Conservation (phyloP, 2,797 vertebrate genomes). For the Coregonus suidteri region DNA sequence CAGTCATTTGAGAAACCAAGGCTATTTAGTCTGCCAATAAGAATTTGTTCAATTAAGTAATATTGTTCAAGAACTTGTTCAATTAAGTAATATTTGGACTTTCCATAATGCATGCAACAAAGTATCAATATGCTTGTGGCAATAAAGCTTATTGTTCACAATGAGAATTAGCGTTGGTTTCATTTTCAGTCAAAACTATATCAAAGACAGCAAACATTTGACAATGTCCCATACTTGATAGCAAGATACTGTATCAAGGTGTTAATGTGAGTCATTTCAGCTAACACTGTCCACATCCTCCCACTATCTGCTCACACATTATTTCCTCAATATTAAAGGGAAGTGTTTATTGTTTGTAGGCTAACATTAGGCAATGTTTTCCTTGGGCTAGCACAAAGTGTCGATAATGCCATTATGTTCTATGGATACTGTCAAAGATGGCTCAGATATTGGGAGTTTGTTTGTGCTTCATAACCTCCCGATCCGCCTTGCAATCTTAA, state of each 20-base stretch:
- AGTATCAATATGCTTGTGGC: no score
- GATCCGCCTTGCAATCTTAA: slow-evolving; percentile 60
- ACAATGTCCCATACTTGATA: neutral
- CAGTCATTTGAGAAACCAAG: no score
- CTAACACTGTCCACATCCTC: neutral
- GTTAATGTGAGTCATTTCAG: neutral
- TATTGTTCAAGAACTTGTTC: no score
- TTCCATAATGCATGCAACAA: no score
- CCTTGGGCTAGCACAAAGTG: slow-evolving; percentile 27
- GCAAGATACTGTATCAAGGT: neutral
- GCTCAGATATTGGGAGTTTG: slow-evolving; percentile 47
- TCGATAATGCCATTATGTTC: slow-evolving; percentile 48
- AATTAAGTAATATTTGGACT: no score
- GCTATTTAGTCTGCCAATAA: no score
- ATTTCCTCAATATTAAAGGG: neutral
- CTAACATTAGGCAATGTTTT: slow-evolving; percentile 19
- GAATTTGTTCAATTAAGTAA: no score
- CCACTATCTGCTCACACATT: neutral
- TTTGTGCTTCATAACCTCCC: slow-evolving; percentile 55
- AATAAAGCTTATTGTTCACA: no score
- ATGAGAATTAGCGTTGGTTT: neutral
- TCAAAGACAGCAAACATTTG: neutral
- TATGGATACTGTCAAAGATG: slow-evolving; percentile 36
- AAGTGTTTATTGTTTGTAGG: neutral
- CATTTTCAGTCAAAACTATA: neutral